Conservation (phyloP, 1,140 invertebrate species). For the Zaprionus capensis region DNA sequence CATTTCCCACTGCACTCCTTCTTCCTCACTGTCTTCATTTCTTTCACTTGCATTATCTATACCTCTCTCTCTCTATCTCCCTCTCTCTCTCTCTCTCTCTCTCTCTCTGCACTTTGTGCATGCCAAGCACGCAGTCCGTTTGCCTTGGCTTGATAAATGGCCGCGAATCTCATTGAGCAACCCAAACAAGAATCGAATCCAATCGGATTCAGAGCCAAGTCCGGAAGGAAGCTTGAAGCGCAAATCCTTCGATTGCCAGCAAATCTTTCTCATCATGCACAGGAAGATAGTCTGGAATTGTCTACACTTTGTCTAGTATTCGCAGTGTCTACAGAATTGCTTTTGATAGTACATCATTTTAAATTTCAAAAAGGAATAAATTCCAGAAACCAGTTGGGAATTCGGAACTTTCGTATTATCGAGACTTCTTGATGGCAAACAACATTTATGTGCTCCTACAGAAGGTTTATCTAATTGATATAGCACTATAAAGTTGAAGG, state of each 20-base stretch:
- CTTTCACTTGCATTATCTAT: not conserved
- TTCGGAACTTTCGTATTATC: too few relatives aligned
- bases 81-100: not conserved
- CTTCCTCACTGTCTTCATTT: not conserved
- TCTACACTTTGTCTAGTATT: not conserved
- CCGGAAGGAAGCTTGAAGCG: not conserved
- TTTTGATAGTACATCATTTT: not conserved
- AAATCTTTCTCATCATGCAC: not conserved
- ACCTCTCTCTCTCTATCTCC: not conserved
- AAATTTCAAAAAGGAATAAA: not conserved
- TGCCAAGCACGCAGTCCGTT: not conserved
- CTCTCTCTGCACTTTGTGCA: not conserved
- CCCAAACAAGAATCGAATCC: not conserved
- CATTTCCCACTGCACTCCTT: constrained; percentile 46
- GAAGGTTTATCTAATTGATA: too few relatives aligned
- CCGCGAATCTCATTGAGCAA: not conserved
- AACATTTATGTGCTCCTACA: too few relatives aligned
- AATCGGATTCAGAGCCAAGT: not conserved
- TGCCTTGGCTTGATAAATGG: constrained; percentile 1
- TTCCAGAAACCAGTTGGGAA: not conserved
- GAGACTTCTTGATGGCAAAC: too few relatives aligned
- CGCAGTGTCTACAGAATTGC: not conserved
- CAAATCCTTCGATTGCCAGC: not conserved
- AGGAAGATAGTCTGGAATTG: not conserved
- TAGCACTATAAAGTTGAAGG: too few relatives aligned